Base-by-base conservation (phyloP, 2,888 invertebrate species). In the Hylaea fasciaria region DNA sequence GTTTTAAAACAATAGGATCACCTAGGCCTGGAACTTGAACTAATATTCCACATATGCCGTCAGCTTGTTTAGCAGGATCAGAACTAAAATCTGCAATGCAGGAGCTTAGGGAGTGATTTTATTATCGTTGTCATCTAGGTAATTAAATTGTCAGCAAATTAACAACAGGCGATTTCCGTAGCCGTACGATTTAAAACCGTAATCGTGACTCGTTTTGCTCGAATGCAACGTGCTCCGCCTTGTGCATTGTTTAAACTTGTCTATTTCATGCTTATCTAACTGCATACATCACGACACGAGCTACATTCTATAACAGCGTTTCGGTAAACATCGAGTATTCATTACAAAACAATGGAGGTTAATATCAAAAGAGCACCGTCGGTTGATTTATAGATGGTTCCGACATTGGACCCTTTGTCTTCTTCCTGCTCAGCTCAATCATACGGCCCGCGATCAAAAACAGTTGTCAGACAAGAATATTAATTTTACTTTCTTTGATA, bases 301-400 rank as follows among this genome's bases (percentile, higher is more conserved):
- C 43, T 62, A 55, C 57, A 22, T 61, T 60, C 51, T 67, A 55
- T 62, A 48, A 52, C 56, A 55, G 66, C 62, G 61, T 66, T 71
- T 69, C 58, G 66, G 65, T 71, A 67, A 69, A 69, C 64, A 59
- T 61, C 60, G 67, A 68, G 67, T 66, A 72, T 70, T 69, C 69
- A 70, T 71, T 82, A 78, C 73, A 76, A 81, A 82, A 86, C 85
- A 86, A 85, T 82, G 74, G 81, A 78, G 75, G 77, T 76, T 80
- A 80, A 78, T 82, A 86, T 85, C 80, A 81, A 85, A 86, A 80
- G 81, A 74, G 76, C 70, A 74, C 84, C 82, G 86, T 83, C 77
- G 75, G 80, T 83, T 86, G 84, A 87, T 86, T 87, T 85, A 87
- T 86, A 77, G 69, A 76, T 70, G 70, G 80, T 80, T 74, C 77